Evolutionary conservation across 2,797 vertebrate species (phyloP).

Genomic region (Urophycis tenuis): DNA sequence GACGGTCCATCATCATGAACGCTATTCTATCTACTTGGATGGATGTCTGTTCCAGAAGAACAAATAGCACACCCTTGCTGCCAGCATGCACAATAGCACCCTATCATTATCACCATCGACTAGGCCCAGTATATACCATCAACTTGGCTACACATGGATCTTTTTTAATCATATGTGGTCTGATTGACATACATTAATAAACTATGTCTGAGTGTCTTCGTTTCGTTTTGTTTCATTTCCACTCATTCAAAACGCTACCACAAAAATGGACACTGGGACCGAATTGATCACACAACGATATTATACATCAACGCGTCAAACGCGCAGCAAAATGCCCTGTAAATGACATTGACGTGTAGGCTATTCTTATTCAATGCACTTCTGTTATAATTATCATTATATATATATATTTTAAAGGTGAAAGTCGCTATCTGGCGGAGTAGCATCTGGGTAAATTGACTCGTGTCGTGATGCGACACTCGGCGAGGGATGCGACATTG

Average conservation of each 20-base stretch:
- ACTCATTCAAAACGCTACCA: background rate
- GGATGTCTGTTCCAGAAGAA: constrained; percentile 9
- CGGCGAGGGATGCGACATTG: constrained; percentile 46
- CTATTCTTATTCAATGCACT: background rate
- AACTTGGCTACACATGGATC: background rate
- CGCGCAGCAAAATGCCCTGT: constrained; percentile 23
- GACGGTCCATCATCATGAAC: background rate
- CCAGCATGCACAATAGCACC: background rate
- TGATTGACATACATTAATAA: background rate
- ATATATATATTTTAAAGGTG: no score
- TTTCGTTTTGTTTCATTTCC: background rate
- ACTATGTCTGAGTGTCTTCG: background rate
- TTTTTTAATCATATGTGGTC: background rate
- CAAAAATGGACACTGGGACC: background rate
- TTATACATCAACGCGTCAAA: background rate
- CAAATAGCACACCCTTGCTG: constrained; percentile 54
- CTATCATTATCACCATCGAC: background rate
- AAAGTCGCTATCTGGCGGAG: background rate
- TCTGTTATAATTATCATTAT: background rate
- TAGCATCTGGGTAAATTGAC: no score
- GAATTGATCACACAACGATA: background rate
- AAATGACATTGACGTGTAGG: constrained; percentile 27
- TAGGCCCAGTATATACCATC: background rate
- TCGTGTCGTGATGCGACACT: constrained; percentile 55
- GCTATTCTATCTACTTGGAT: background rate